Evolutionary conservation across 1,140 invertebrate species (phyloP).

Genomic region (Anastrepha obliqua): DNA sequence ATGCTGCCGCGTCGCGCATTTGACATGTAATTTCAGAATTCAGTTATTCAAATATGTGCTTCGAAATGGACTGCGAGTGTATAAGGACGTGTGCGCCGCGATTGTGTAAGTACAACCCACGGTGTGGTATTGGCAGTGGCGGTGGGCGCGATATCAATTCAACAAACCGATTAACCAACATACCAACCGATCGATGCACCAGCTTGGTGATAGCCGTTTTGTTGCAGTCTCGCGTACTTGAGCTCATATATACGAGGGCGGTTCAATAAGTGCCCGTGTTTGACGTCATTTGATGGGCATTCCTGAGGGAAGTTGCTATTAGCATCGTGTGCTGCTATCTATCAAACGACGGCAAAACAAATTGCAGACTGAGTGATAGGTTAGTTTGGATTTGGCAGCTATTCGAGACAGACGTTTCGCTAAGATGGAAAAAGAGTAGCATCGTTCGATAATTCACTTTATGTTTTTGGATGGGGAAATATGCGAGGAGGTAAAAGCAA

Average conservation of each 20-base stretch:
- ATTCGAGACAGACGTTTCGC: too few relatives aligned
- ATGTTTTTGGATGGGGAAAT: too few relatives aligned
- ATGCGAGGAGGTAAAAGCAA: too few relatives aligned
- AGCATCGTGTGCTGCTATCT: too few relatives aligned
- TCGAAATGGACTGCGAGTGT: not conserved
- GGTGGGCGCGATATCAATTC: slow-evolving; percentile 35
- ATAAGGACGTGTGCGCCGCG: not conserved
- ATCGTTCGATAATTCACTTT: too few relatives aligned
- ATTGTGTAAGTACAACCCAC: not conserved
- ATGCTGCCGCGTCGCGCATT: not conserved
- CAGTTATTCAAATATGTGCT: slow-evolving; percentile 34
- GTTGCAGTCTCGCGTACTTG: not conserved
- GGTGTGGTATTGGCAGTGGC: not conserved
- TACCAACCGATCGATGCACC: not conserved
- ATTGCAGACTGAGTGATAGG: too few relatives aligned
- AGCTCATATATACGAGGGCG: not conserved
- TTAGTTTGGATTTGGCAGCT: too few relatives aligned
- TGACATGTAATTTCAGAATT: slow-evolving; percentile 25
- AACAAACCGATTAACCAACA: slow-evolving; percentile 15
- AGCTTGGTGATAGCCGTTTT: not conserved
- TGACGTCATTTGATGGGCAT: too few relatives aligned
- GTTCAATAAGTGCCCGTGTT: not conserved
- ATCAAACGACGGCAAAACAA: too few relatives aligned
- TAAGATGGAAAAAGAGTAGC: too few relatives aligned
- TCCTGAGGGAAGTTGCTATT: too few relatives aligned